These are phyloP conservation scores for Etheostoma nigrum DNA, from an alignment of 2,797 vertebrate genomes.

Conservation along the genomic window DNA sequence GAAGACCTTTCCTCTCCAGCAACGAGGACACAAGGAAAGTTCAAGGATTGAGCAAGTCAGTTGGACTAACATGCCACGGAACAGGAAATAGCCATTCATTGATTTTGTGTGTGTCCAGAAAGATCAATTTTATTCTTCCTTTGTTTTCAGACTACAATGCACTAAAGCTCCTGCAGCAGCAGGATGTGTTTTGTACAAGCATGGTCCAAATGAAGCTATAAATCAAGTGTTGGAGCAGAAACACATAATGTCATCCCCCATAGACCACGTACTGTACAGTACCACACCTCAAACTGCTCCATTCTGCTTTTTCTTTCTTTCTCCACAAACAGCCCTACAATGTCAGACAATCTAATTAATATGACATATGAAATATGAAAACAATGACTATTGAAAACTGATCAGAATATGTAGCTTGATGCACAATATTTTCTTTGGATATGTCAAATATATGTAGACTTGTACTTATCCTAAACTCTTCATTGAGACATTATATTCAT, in stretches of 20 bases:
- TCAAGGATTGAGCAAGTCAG: constrained; percentile 84
- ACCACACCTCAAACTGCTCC: constrained; percentile 63
- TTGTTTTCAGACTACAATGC: constrained; percentile 90
- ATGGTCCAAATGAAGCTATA: constrained; percentile 85
- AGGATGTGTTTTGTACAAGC: constrained; percentile 86
- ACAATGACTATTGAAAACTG: constrained; percentile 22
- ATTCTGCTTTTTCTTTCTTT: constrained; percentile 57
- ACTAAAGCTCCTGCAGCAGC: constrained; percentile 83
- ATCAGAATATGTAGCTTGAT: not conserved
- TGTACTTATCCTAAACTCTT: constrained; percentile 20
- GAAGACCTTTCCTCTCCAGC: constrained; percentile 75
- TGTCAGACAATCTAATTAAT: constrained; percentile 66
- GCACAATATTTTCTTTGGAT: constrained; percentile 22
- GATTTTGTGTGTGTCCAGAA: constrained; percentile 89
- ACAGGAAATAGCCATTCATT: constrained; percentile 90
- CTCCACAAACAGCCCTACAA: constrained; percentile 62
- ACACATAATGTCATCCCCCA: constrained; percentile 85
- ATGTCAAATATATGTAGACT: not conserved
- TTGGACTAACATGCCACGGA: constrained; percentile 84
- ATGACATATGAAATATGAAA: constrained; percentile 34
- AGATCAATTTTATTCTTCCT: constrained; percentile 91
- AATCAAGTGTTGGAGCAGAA: constrained; percentile 88
- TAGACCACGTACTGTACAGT: constrained; percentile 65
- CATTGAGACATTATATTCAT: constrained; percentile 15
- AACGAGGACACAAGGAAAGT: constrained; percentile 76